phyloP scores from a whole-genome alignment of 2,113 vertebrate species.

The Heterotilapia buettikoferi region DNA sequence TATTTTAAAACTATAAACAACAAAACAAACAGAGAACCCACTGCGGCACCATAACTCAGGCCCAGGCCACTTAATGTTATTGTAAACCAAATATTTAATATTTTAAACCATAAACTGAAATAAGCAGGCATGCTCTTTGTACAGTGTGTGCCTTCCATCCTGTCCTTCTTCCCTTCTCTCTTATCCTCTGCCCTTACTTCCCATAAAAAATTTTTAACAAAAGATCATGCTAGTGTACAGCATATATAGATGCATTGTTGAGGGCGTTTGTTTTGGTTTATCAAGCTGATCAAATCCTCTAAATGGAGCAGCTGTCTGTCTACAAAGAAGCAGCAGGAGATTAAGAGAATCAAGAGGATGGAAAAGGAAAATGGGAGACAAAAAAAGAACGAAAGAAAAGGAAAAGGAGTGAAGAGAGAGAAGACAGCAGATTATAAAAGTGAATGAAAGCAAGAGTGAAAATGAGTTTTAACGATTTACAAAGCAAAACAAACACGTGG shows the following conservation, averaged over 20 bases:
- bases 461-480: neutral
- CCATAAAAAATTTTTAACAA: neutral
- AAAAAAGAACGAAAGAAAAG: neutral
- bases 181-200: neutral
- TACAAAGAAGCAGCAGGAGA: neutral
- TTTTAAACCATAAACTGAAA: slow-evolving; percentile 50
- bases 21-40: slow-evolving; percentile 59
- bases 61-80: slow-evolving; percentile 59
- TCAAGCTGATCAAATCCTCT: slow-evolving; percentile 9
- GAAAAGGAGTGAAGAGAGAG: neutral
- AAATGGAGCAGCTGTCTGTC: slow-evolving; percentile 11
- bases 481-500: neutral
- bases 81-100: slow-evolving; percentile 69
- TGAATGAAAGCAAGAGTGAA: neutral
- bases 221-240: neutral
- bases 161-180: neutral
- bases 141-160: slow-evolving; percentile 1
- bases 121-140: slow-evolving; percentile 15
- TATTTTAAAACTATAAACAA: slow-evolving; percentile 65
- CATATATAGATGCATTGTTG: neutral
- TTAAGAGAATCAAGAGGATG: neutral
- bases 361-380: neutral
- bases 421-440: neutral
- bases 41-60: slow-evolving; percentile 48
- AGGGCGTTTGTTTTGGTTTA: neutral